phyloP scores from a whole-genome alignment of 2,888 invertebrate genomes.

The Liposcelis brunnea region DNA sequence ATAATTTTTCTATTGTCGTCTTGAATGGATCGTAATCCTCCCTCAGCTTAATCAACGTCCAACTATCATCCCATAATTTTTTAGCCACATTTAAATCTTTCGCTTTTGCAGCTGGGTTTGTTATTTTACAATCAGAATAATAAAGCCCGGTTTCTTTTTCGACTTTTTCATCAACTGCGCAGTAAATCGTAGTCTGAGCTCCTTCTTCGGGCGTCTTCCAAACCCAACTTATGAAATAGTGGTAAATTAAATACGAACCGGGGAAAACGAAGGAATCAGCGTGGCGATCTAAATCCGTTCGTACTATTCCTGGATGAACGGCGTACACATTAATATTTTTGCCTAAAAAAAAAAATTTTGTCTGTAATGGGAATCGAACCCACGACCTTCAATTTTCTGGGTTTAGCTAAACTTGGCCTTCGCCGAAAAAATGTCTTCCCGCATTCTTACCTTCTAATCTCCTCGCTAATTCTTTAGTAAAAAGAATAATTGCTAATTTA shows the following conservation, averaged over 20 bases:
- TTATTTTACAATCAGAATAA: constrained; percentile 14
- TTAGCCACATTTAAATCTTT: constrained; percentile 34
- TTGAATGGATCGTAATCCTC: no score
- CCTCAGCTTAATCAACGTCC: constrained; percentile 20
- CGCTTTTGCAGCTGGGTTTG: constrained; percentile 22
- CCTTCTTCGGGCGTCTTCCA: constrained; percentile 43
- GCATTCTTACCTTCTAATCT: constrained; percentile 22
- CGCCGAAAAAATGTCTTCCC: no score
- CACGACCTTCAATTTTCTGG: no score
- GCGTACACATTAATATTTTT: constrained; percentile 45
- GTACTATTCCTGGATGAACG: constrained; percentile 55
- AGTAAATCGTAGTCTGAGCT: constrained; percentile 59
- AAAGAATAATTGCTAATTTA: constrained; percentile 22
- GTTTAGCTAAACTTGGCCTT: no score
- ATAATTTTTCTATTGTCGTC: no score
- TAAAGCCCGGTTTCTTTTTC: constrained; percentile 20
- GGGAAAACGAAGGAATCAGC: constrained; percentile 32
- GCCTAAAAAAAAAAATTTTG: no score
- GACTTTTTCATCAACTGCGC: constrained; percentile 45
- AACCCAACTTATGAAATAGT: constrained; percentile 20
- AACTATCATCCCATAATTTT: constrained; percentile 44
- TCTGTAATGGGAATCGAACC: no score
- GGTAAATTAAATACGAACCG: constrained; percentile 23
- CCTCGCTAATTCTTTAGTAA: constrained; percentile 21
- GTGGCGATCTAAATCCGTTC: constrained; percentile 58